Evolutionary conservation across 2,113 vertebrate species (phyloP), one percentile per base, ranked within the genome.

Genomic region (Cheilinus undulatus): DNA sequence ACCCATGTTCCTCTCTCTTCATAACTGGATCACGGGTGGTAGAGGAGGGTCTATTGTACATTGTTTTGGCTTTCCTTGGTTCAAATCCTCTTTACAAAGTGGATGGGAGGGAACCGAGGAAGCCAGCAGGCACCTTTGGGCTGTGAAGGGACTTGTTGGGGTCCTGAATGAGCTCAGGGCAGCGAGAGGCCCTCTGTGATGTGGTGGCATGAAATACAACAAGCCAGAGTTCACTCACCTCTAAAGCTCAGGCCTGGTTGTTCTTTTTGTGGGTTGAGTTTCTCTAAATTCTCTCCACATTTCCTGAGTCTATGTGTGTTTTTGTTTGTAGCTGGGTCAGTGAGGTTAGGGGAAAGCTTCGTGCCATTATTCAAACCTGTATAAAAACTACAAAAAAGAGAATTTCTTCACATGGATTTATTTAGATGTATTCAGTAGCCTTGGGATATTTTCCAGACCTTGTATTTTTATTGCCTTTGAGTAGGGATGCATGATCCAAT

Each of bases 161-260:
- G 71, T 62, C 53, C 27, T 92, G 75, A 92, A 90, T 88, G 73
- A 76, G 50, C 70, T 24, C 7, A 74, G 80, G 85, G 78, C 91
- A 84, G 27, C 3, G 23, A 86, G 76, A 74, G 91, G 83, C 81
- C 87, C 84, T 69, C 59, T 0, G 46, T 91, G 89, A 91, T 88
- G 88, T 48, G 84, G 58, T 82, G 80, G 78, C 91, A 92, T 90
- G 91, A 92, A 91, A 91, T 86, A 72, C 87, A 76, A 87, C 82
- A 82, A 85, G 82, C 75, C 89, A 88, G 86, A 70, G 88, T 89
- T 91, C 91, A 86, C 26, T 82, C 78, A 82, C 83, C 89, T 6
- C 78, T 78, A 15, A 69, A 76, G 26, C 73, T 42, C 60, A 78
- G 61, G 78, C 73, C 42, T 77, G 69, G 76, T 82, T 88, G 89